Evolutionary conservation across 2,797 vertebrate species (phyloP), one percentile per base, ranked within the genome.

Genomic region (Gambelia wislizenii): DNA sequence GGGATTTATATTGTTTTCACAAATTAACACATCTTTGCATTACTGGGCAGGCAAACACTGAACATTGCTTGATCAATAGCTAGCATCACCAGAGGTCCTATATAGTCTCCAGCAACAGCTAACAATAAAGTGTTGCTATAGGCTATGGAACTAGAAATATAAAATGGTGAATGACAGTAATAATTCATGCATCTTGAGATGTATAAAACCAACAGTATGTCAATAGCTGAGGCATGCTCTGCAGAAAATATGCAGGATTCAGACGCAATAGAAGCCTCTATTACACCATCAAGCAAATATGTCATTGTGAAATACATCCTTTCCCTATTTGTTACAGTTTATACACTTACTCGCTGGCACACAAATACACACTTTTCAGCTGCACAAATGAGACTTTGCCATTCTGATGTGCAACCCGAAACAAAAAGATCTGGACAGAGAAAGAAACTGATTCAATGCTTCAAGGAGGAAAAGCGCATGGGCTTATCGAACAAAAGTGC

Each of bases 141-240:
- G 94, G 96, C 94, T 96, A 91, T 91, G 90, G 95, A 95, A 89
- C 93, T 93, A 92, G 92, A 93, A 94, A 93, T 96, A 95, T 95
- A 87, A 97, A 95, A 96, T 95, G 96, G 96, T 91, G 91, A 96
- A 94, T 72, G 89, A 89, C 93, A 95, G 92, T 94, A 97, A 97
- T 97, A 97, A 97, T 96, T 97, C 95, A 96, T 97, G 95, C 85
- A 94, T 95, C 94, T 91, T 93, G 94, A 94, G 93, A 96, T 90
- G 16, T 90, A 93, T 93, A 97, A 96, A 97, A 93, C 94, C 91
- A 95, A 94, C 85, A 94, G 94, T 89, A 87, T 92, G 94, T 95
- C 96, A 95, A 94, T 96, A 96, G 89, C 89, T 93, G 92, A 92
- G 95, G 89, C 90, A 82, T 47, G 84, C 93, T 95, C 92, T 93